Percentiles rank a stretch among this genome's conserved stretches.
These are phyloP conservation scores for Tridacna gigas DNA, from an alignment of 2,888 invertebrate genomes.

Conservation along the genomic window DNA sequence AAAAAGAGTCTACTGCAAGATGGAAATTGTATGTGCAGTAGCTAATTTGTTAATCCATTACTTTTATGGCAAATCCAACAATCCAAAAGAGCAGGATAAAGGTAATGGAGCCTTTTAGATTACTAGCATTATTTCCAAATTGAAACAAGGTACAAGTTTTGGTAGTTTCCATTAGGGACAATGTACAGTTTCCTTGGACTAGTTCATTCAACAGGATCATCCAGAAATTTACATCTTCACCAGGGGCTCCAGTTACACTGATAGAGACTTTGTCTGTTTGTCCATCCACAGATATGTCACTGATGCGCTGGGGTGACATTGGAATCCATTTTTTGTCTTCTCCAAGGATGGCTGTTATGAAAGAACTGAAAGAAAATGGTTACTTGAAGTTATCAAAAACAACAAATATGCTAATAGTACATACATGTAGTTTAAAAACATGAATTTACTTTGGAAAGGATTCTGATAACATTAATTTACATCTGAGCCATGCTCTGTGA, in stretches of 20 bases:
- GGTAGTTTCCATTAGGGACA: neutral
- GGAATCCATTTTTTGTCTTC: slow-evolving; percentile 68
- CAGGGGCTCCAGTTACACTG: slow-evolving; percentile 5
- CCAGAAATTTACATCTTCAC: slow-evolving; percentile 6
- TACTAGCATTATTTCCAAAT: neutral
- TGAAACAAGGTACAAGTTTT: slow-evolving; percentile 4
- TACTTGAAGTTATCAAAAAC: too few relatives aligned
- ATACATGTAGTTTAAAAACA: too few relatives aligned
- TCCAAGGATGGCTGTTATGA: slow-evolving; percentile 58
- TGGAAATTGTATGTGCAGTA: too few relatives aligned
- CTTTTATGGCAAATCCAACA: neutral
- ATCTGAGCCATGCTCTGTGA: too few relatives aligned
- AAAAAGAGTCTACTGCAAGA: neutral
- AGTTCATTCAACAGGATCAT: neutral
- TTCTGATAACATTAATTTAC: too few relatives aligned
- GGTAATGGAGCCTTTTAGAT: neutral
- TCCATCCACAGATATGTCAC: slow-evolving; percentile 4
- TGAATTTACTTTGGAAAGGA: too few relatives aligned
- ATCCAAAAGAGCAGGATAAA: neutral
- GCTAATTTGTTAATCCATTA: neutral
- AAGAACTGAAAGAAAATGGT: slow-evolving; percentile 24
- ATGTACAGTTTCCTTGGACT: neutral
- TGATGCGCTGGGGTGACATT: slow-evolving; percentile 63
- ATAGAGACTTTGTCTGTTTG: neutral
- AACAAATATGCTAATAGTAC: too few relatives aligned